Base-by-base conservation (phyloP, 2,888 invertebrate species). In the Drosophila merina region DNA sequence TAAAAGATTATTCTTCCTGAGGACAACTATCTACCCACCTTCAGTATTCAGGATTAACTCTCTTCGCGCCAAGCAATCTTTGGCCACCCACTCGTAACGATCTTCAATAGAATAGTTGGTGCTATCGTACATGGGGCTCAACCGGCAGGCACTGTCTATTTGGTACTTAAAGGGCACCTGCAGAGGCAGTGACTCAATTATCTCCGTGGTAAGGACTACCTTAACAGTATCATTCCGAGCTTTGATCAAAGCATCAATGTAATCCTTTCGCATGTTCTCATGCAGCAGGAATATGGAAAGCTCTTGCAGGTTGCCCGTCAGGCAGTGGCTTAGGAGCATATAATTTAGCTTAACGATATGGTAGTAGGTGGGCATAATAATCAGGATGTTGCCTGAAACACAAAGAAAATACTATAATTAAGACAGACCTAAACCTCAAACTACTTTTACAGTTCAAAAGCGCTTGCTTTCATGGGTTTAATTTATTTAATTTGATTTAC, bases 301-400 rank as follows among this genome's bases (percentile, higher is more conserved):
- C 33, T 69, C 44, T 2, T 20, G 62, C 4, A 85, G 33, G n/a
- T 72, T 60, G 7, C 69, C 80, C 14, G 70, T 68, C 12, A 84
- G 47, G 26, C 59, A 64, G 52, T 79, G 70, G 3, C 67, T 72
- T 26, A 81, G 30, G 3, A 84, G 49, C 72, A 84, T 79, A 28
- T 76, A 86, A 73, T 84, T 86, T 0, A 84, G 62, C 45, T 81
- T 81, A 26, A 84, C 73, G 12, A 86, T 57, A 42, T 84, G 83
- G 12, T 70, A 72, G 40, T 74, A 81, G 0, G 72, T 68, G 14
- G 83, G 83, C 44, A 84, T 44, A n/a, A 81, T 73, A 2, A 84
- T 74, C 28, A 86, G 55, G 12, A 84, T 76, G 56, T 84, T 84
- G 20, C 83, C 83, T 84, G 70, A 1, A 76, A 66, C 10, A 25